A percentile compares a stretch with the other conserved stretches of the same genome.
Evolutionary conservation across 2,797 vertebrate species (phyloP).

Genomic region (Xerus rutilus): DNA sequence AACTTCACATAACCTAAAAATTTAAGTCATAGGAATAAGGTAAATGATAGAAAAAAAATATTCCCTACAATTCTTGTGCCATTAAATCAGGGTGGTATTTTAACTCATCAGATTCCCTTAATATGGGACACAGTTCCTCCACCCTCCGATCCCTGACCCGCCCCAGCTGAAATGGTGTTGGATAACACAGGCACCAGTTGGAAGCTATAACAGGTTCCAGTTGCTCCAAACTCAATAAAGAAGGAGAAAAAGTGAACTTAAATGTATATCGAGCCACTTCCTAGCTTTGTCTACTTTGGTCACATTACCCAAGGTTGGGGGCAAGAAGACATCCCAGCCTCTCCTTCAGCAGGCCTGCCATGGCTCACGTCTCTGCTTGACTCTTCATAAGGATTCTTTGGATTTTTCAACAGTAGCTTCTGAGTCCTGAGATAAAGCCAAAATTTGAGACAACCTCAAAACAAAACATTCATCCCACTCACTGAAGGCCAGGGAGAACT

Average conservation of each 20-base stretch:
- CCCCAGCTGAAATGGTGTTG: neutral
- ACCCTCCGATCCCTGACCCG: neutral
- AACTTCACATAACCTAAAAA: neutral
- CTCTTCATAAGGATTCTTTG: conserved; percentile 85
- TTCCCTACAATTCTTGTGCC: neutral
- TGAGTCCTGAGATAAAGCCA: conserved; percentile 88
- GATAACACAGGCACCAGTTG: neutral
- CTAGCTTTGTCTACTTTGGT: neutral
- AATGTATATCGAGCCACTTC: neutral
- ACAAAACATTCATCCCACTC: neutral
- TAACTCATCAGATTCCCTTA: neutral
- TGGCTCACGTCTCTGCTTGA: conserved; percentile 82
- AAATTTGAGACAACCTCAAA: conserved; percentile 61
- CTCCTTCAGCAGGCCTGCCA: conserved; percentile 30
- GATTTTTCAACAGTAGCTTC: conserved; percentile 85
- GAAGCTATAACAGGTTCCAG: neutral
- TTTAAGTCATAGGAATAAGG: neutral
- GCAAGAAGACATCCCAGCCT: neutral
- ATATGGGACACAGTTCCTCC: neutral
- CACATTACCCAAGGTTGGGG: conserved; percentile 75
- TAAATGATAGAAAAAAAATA: neutral
- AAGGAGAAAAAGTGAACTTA: neutral
- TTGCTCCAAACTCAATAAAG: neutral
- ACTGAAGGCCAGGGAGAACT: neutral
- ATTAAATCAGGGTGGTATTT: neutral